Evolutionary conservation across 2,113 vertebrate species (phyloP).

Genomic region (Percopsis transmontana): DNA sequence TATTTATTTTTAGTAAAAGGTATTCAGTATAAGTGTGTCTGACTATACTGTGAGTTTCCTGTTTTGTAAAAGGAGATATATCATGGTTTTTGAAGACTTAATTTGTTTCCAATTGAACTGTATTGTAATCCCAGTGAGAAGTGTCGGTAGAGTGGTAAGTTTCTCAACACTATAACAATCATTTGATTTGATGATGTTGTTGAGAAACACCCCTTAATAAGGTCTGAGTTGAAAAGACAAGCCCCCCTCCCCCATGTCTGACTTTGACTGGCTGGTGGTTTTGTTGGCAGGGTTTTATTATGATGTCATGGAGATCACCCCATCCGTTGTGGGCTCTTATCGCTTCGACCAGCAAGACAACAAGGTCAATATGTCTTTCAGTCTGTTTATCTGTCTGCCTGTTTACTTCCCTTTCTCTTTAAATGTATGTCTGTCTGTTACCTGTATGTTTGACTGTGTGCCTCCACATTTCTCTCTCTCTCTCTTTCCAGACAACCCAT

Average conservation of each 20-base stretch:
- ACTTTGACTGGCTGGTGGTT: constrained; percentile 7
- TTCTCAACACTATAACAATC: too few relatives aligned
- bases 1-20: too few relatives aligned
- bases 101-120: too few relatives aligned
- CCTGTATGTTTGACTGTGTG: not conserved
- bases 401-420: not conserved
- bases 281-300: constrained; percentile 85
- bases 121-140: too few relatives aligned
- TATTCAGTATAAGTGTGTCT: too few relatives aligned
- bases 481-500: not conserved
- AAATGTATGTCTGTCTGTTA: not conserved
- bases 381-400: not conserved
- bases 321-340: constrained; percentile 82
- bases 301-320: constrained; percentile 94
- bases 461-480: not conserved
- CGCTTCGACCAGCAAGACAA: constrained; percentile 81
- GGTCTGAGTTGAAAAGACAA: not conserved
- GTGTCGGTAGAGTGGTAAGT: too few relatives aligned
- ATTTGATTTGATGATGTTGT: too few relatives aligned
- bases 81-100: too few relatives aligned
- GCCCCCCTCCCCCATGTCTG: too few relatives aligned
- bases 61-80: too few relatives aligned
- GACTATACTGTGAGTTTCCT: too few relatives aligned
- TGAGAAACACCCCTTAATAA: too few relatives aligned
- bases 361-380: constrained; percentile 70